phyloP scores from a whole-genome alignment of 2,797 vertebrate genomes.

The Columba guinea region DNA sequence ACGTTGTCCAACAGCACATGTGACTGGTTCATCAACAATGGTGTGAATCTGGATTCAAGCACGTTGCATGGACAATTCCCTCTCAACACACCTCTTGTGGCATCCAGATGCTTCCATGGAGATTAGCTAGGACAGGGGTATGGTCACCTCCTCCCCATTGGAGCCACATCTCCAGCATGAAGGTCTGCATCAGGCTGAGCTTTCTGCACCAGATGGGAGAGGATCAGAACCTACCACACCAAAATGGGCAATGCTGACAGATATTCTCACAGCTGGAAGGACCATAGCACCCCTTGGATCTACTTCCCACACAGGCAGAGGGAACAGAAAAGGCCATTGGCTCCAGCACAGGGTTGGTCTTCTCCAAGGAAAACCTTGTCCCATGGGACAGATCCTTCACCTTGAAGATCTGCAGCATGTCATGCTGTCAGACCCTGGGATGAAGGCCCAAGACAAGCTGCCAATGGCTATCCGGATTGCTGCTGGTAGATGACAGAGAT shows the following conservation, averaged over 20 bases:
- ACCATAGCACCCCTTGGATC: not conserved
- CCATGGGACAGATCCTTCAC: not conserved
- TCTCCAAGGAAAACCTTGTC: not conserved
- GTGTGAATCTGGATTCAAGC: not conserved
- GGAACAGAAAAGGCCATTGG: not conserved
- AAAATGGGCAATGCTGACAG: not conserved
- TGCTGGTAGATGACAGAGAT: not conserved
- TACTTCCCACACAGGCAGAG: not conserved
- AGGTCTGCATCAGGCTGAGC: not conserved
- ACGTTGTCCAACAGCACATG: not conserved
- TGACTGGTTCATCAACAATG: not conserved
- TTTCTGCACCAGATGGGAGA: not conserved
- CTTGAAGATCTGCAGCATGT: too few species aligned
- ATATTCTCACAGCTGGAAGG: not conserved
- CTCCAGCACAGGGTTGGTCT: not conserved
- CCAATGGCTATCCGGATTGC: not conserved
- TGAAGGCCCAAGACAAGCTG: not conserved
- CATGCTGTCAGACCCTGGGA: not conserved
- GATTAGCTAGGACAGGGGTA: not conserved
- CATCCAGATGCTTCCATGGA: not conserved
- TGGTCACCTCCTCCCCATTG: not conserved
- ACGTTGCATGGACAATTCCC: rapidly evolving
- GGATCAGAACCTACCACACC: not conserved
- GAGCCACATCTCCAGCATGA: not conserved
- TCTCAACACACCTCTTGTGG: not conserved